Percentiles rank a stretch among this genome's conserved stretches.
Evolutionary conservation across 2,888 invertebrate species (phyloP).

Genomic region (Branchellion lobata): DNA sequence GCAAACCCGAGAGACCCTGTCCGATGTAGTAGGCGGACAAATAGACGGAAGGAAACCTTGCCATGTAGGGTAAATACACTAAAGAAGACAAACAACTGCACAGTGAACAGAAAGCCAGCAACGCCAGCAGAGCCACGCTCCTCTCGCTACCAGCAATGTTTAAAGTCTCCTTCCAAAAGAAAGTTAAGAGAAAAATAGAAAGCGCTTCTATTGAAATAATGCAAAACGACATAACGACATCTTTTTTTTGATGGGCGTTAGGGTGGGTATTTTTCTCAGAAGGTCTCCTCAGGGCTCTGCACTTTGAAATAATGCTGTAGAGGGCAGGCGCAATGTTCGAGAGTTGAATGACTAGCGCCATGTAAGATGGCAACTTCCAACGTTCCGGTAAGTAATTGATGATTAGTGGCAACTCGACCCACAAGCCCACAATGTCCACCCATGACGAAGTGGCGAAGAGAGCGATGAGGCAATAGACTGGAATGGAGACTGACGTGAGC

Average conservation of each 20-base stretch:
- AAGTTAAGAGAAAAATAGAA: slow-evolving; percentile 63
- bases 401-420: slow-evolving; percentile 81
- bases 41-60: slow-evolving; percentile 70
- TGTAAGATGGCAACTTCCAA: slow-evolving; percentile 81
- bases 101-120: slow-evolving; percentile 71
- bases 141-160: slow-evolving; percentile 61
- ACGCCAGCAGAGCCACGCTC: slow-evolving; percentile 65
- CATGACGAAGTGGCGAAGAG: slow-evolving; percentile 74
- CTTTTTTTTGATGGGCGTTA: not conserved
- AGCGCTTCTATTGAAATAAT: slow-evolving; percentile 63
- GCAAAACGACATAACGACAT: slow-evolving; percentile 44
- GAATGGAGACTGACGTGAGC: slow-evolving; percentile 45
- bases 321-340: slow-evolving; percentile 78
- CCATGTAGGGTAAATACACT: slow-evolving; percentile 81
- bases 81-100: slow-evolving; percentile 83
- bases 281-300: not conserved
- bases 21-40: slow-evolving; percentile 79
- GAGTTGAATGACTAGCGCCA: slow-evolving; percentile 75
- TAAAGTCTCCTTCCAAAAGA: slow-evolving; percentile 67
- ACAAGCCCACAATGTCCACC: slow-evolving; percentile 84
- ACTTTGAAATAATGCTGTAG: slow-evolving; percentile 65
- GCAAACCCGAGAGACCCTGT: slow-evolving; percentile 67
- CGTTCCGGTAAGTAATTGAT: slow-evolving; percentile 79
- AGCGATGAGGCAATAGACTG: slow-evolving; percentile 67
- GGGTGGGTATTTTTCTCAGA: not conserved